Evolutionary conservation across 2,888 invertebrate species (phyloP).

Genomic region (Lepidochrysops patricia): DNA sequence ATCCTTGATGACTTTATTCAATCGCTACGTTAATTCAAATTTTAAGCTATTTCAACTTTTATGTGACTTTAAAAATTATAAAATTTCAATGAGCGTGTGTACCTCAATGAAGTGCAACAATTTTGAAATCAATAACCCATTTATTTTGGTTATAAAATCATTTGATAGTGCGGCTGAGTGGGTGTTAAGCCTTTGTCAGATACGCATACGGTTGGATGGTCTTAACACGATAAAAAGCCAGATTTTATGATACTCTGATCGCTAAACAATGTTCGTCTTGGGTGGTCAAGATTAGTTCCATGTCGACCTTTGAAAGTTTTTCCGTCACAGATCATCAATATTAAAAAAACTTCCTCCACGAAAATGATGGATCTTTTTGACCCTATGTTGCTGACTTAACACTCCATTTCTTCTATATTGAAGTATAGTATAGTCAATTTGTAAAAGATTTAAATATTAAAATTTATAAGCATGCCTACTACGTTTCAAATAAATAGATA

Average conservation of each 20-base stretch:
- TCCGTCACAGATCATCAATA: constrained; percentile 7
- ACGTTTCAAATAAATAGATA: not conserved
- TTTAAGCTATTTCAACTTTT: not conserved
- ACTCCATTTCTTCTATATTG: not conserved
- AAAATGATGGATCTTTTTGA: constrained; percentile 4
- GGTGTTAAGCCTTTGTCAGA: constrained; percentile 60
- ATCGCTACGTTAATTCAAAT: not conserved
- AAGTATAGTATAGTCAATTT: too few species aligned
- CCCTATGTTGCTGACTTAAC: not conserved
- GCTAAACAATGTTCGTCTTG: constrained; percentile 66
- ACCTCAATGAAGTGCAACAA: constrained; percentile 33
- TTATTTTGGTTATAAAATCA: constrained; percentile 44
- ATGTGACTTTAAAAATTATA: not conserved
- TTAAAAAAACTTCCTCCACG: not conserved
- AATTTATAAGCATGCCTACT: too few species aligned
- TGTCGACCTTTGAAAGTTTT: constrained; percentile 17
- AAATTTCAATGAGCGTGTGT: not conserved
- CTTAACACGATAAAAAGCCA: constrained; percentile 58
- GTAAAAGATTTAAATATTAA: too few species aligned
- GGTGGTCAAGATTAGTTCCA: constrained; percentile 49
- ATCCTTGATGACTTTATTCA: not conserved
- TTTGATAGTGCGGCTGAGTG: constrained; percentile 42
- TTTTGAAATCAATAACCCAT: constrained; percentile 38
- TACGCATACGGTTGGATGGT: constrained; percentile 46
- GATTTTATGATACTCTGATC: constrained; percentile 67